Evolutionary conservation across 1,140 invertebrate genomes (phyloP), one percentile per base, ranked within the genome.

Genomic region (Harpegnathos saltator): DNA sequence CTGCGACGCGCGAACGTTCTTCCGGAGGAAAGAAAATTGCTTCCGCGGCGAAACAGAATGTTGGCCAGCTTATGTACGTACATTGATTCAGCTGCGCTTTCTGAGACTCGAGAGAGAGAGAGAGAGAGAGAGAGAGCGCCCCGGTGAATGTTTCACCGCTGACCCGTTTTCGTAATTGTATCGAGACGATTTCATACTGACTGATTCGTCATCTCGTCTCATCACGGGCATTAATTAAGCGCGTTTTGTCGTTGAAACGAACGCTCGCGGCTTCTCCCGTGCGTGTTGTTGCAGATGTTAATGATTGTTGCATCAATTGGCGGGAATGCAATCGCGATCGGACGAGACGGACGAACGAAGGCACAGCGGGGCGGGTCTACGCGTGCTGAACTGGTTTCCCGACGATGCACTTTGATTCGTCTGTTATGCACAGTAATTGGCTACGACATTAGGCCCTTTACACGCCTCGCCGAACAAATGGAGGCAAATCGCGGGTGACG

Each of bases 341-440:
- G 26, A 33, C 44, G 44, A 77, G 44, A 44, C 38, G 38, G 11
- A 44, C 7, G 26, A 56, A 33, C 52, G 50, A 77, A 77, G 61
- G 54, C 44, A 24, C 1, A 26, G 72, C 38, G 9, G 7, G 63
- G 73, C 85, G 62, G 61, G 66, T 84, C 73, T 83, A 82, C 82
- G 74, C 82, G 82, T 88, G 85, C 75, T 77, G 69, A 88, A 88
- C 86, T 87, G 86, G 86, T 88, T 88, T 56, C 75, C 58, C 73
- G 66, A 22, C 72, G 54, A 61, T 69, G 81, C 86, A 84, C 68
- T 86, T 87, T 83, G 86, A 88, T 88, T 88, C 69, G 82, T 88
- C 86, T 84, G 82, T 87, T 87, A 78, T 44, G 71, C 72, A 81
- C 54, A 69, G 82, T 87, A 87, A 88, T 88, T 84, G 85, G 59